These are phyloP conservation scores for Sarcoramphus papa DNA, from an alignment of 2,797 vertebrate genomes.

Conservation along the genomic window DNA sequence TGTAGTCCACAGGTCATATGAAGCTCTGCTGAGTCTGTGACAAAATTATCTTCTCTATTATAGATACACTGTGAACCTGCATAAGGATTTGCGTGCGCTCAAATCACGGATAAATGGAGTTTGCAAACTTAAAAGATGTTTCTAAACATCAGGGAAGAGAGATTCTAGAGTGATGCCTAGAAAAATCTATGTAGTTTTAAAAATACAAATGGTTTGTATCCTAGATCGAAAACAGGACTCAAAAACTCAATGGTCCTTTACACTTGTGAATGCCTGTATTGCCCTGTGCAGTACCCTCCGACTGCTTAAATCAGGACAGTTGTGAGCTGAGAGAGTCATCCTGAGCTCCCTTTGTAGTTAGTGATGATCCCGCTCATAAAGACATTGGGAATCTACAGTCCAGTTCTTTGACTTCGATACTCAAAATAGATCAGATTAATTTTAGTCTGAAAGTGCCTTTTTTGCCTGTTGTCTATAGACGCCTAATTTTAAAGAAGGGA, in stretches of 20 bases:
- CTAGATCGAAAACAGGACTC: neutral
- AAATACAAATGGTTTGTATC: neutral
- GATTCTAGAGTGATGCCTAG: neutral
- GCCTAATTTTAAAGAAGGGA: neutral
- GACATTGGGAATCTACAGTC: neutral
- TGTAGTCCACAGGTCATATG: neutral
- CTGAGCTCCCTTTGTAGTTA: neutral
- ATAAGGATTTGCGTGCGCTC: neutral
- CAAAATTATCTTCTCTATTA: neutral
- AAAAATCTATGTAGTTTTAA: neutral
- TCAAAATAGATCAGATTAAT: neutral
- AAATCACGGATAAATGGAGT: neutral
- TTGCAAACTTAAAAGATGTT: neutral
- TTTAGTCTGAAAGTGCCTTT: neutral
- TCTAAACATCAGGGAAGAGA: neutral
- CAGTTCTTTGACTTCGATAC: neutral
- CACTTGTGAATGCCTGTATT: too few species aligned
- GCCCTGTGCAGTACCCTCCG: neutral
- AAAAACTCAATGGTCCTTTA: neutral
- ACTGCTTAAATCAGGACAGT: neutral
- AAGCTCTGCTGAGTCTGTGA: neutral
- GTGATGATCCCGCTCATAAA: neutral
- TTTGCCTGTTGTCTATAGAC: neutral
- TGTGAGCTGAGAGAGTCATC: neutral
- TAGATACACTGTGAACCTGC: too few species aligned